Percentiles rank a stretch among this genome's conserved stretches.
phyloP scores from a whole-genome alignment of 1,140 invertebrate genomes.

The Lamellibrachia luymesi region DNA sequence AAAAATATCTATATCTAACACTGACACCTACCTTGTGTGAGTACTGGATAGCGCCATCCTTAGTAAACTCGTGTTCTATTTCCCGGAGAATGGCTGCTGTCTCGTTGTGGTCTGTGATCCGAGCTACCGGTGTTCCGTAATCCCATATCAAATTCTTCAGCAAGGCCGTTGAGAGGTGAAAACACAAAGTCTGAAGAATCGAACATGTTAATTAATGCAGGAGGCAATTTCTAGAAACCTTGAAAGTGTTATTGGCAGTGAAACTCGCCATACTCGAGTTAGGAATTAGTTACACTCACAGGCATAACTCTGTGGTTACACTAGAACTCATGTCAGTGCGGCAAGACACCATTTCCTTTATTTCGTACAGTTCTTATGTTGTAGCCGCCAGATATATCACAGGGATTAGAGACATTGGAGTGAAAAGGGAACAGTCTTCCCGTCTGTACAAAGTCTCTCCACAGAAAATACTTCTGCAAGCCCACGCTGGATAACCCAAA shows the following conservation, averaged over 20 bases:
- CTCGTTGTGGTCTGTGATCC: constrained; percentile 45
- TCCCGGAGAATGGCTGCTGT: constrained; percentile 52
- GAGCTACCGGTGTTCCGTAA: constrained; percentile 45
- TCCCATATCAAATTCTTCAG: constrained; percentile 57
- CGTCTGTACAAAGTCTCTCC: background rate
- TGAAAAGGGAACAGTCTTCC: background rate
- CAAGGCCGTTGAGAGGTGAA: constrained; percentile 56
- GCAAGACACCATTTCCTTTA: too few relatives aligned
- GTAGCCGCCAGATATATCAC: too few relatives aligned
- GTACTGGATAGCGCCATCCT: constrained; percentile 49
- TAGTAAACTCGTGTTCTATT: constrained; percentile 58
- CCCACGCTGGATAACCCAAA: too few relatives aligned
- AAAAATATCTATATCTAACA: background rate
- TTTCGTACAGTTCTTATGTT: too few relatives aligned
- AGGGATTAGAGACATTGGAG: background rate
- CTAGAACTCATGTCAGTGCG: too few relatives aligned
- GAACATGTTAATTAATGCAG: too few relatives aligned
- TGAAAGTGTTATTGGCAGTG: too few relatives aligned
- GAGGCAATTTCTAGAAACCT: too few relatives aligned
- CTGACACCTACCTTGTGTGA: constrained; percentile 52
- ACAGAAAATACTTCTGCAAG: too few relatives aligned
- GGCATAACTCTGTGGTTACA: too few relatives aligned
- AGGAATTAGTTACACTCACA: too few relatives aligned
- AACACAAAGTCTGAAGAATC: constrained; percentile 55
- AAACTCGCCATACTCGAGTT: too few relatives aligned